Evolutionary conservation across 2,888 invertebrate species (phyloP), one percentile per base, ranked within the genome.

Genomic region (Caenorhabditis parvicauda): DNA sequence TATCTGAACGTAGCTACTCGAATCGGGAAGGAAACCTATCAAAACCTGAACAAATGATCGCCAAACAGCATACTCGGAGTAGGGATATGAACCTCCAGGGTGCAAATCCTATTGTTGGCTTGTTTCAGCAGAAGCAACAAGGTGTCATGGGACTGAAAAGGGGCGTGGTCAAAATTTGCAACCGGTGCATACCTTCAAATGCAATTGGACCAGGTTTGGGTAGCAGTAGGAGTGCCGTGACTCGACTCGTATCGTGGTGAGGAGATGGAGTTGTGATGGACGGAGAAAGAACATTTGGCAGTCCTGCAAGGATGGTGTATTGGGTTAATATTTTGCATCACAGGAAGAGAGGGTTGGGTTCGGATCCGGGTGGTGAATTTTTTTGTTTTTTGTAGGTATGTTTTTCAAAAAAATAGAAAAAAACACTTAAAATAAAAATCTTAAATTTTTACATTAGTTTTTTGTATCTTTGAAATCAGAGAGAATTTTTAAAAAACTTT

Each of bases 61-160:
- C 71, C 71, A 50, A 71, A 68, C 1, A 71, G 56, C 54, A 71
- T 68, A 24, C 60, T 55, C 28, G 59, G 17, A 5, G 58, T 54
- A 6, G 77, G 77, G 54, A 76, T 73, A 49, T 75, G 72, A 6
- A 77, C 63, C 32, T 69, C 64, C 27, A 77, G 59, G n/a, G 69
- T 61, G 53, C 77, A 77, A n/a, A 77, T 66, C 21, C 75, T 61
- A 62, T 73, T 68, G 44, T 60, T 59, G 0, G 67, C 64, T 41
- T 68, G 67, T 35, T 64, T 68, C 39, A 64, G 54, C 9, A 62
- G 49, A 5, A 68, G 37, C 1, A 68, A 45, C 4, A 68, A 35
- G 4, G 59, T 58, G 48, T 64, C 62, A 29, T 57, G 53, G 1
- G 64, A 49, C 62, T 67, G 49, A 37, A 64, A 53, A 6, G 19